Conservation (phyloP, 2,888 invertebrate species). For the Eudasyphora cyanicolor region DNA sequence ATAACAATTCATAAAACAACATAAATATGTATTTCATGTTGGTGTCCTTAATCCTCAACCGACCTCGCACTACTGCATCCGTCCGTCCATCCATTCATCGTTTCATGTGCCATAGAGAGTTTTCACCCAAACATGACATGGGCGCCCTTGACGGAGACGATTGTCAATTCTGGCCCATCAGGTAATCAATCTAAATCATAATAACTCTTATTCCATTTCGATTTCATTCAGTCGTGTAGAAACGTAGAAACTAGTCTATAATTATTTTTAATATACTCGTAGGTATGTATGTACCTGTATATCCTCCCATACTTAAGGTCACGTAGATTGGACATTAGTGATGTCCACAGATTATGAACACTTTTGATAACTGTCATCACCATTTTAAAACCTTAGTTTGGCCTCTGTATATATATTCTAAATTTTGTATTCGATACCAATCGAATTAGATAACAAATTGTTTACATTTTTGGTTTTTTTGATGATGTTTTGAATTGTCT, state of each 20-base stretch:
- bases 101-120: conserved; percentile 70
- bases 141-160: conserved; percentile 77
- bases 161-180: conserved; percentile 79
- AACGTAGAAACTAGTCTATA: background rate
- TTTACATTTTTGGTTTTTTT: no score
- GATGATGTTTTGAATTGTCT: no score
- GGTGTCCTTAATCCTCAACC: conserved; percentile 53
- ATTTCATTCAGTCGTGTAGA: background rate
- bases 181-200: conserved; percentile 69
- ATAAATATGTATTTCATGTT: conserved; percentile 38
- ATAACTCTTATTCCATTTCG: background rate
- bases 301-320: no score
- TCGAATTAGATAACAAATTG: no score
- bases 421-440: no score
- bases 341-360: no score
- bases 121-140: conserved; percentile 69
- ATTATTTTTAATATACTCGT: no score
- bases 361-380: no score
- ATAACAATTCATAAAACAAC: conserved; percentile 14
- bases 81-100: conserved; percentile 42
- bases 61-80: conserved; percentile 40
- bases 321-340: no score
- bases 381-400: no score
- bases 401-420: no score
- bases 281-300: no score